Evolutionary conservation across 2,797 vertebrate genomes (phyloP).

Genomic region (Urophycis tenuis): DNA sequence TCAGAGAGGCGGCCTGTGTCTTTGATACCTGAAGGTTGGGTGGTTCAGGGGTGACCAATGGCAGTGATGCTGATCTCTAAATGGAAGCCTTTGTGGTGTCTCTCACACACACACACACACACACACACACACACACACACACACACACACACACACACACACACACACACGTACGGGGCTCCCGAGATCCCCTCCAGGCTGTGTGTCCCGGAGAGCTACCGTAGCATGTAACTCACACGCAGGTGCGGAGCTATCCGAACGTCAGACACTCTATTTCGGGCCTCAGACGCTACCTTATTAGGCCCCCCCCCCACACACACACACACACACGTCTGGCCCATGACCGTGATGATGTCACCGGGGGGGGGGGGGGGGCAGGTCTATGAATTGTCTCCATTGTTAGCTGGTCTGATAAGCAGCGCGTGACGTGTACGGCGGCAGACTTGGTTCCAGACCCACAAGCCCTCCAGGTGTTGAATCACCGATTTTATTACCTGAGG

Average conservation of each 20-base stretch:
- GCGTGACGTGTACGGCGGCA: slow-evolving; percentile 23
- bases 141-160: too few species aligned
- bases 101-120: too few species aligned
- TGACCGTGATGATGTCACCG: slow-evolving; percentile 43
- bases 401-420: slow-evolving; percentile 26
- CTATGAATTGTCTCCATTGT: slow-evolving; percentile 44
- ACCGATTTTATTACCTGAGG: neutral
- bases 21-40: neutral
- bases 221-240: slow-evolving; percentile 46
- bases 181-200: neutral
- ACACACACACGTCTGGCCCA: slow-evolving; percentile 25
- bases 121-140: too few species aligned
- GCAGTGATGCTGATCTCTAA: neutral
- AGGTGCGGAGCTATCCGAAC: slow-evolving; percentile 42
- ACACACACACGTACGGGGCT: too few species aligned
- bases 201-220: neutral
- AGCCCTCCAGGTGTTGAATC: slow-evolving; percentile 14
- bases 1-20: neutral
- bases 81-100: neutral
- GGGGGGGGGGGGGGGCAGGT: too few species aligned
- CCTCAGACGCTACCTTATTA: slow-evolving; percentile 29
- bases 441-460: slow-evolving; percentile 39
- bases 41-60: neutral
- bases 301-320: too few species aligned
- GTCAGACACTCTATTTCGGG: slow-evolving; percentile 27